Conservation (phyloP, 2,888 invertebrate species). For the Phorcus lineatus region DNA sequence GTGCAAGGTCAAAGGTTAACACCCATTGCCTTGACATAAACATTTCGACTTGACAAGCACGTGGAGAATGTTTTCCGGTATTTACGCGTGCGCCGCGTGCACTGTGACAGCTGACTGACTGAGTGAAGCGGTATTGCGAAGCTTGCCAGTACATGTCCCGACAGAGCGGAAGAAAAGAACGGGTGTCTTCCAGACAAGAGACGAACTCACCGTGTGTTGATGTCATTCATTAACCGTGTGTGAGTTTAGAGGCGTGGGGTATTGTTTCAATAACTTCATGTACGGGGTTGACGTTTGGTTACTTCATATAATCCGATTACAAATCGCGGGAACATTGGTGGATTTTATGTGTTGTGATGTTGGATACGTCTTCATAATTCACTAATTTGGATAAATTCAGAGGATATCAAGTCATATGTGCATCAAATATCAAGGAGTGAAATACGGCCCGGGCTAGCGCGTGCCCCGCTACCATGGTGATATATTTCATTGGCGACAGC, state of each 20-base stretch:
- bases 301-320: background rate
- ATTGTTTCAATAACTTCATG: no score
- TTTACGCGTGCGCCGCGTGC: background rate
- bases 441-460: no score
- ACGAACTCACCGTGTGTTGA: no score
- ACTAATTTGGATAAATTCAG: no score
- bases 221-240: no score
- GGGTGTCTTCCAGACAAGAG: no score
- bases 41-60: background rate
- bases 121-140: background rate
- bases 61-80: background rate
- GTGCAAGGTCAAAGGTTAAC: background rate
- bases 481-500: background rate
- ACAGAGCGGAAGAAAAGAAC: background rate
- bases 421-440: no score
- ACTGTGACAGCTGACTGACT: conserved; percentile 12
- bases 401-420: no score
- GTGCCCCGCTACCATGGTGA: conserved; percentile 3
- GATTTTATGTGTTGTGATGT: background rate
- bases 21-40: background rate
- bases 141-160: background rate
- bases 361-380: background rate
- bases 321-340: background rate
- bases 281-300: no score
- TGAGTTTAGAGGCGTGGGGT: no score